These are phyloP conservation scores for Hetaerina titia DNA, from an alignment of 2,888 invertebrate species.

Conservation along the genomic window DNA sequence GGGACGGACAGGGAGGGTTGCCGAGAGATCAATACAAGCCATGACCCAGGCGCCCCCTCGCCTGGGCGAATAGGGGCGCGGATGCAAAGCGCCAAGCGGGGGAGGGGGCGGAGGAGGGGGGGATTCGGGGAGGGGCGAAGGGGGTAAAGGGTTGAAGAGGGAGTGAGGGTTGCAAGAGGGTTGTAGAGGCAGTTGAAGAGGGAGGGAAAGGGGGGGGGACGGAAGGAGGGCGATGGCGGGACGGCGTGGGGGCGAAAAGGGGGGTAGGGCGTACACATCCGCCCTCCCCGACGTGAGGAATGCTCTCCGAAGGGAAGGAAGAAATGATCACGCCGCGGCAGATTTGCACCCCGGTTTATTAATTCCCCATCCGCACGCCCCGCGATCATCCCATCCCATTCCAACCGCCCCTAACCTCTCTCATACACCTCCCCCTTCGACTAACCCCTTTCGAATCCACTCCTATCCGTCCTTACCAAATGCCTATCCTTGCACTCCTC, in stretches of 20 bases:
- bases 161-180: background rate
- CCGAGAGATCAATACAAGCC: slow-evolving; percentile 56
- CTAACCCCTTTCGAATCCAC: too few relatives aligned
- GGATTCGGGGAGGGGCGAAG: background rate
- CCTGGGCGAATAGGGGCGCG: slow-evolving; percentile 45
- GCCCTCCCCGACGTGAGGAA: background rate
- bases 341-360: slow-evolving; percentile 11
- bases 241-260: background rate
- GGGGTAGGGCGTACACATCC: background rate
- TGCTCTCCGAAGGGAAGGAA: background rate
- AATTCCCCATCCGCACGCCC: background rate
- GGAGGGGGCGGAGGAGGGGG: background rate
- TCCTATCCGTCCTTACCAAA: too few relatives aligned
- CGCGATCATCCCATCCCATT: too few relatives aligned
- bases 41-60: slow-evolving; percentile 62
- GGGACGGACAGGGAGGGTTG: background rate
- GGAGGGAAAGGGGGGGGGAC: background rate
- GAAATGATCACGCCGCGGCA: slow-evolving; percentile 16
- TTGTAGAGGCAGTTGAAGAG: too few relatives aligned
- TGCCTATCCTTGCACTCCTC: too few relatives aligned
- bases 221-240: background rate
- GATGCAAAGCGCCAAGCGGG: slow-evolving; percentile 47
- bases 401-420: too few relatives aligned
- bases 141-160: slow-evolving; percentile 7
- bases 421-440: too few relatives aligned